Conservation (phyloP, 1,140 invertebrate species). For the Trichonephila clavata region DNA sequence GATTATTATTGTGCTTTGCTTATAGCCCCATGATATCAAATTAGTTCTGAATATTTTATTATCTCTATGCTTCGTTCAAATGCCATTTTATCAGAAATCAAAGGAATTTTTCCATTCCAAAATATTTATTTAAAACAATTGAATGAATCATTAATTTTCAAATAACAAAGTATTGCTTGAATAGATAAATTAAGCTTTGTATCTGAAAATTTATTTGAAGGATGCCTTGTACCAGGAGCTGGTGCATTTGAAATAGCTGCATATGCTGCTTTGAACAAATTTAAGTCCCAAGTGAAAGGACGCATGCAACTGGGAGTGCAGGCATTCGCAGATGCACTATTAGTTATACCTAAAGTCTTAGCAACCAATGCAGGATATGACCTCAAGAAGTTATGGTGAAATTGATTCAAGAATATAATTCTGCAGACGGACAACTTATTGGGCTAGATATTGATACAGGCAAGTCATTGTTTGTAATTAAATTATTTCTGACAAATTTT, state of each 20-base stretch:
- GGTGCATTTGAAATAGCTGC: conserved; percentile 98
- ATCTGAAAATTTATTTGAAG: conserved; percentile 78
- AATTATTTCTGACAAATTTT: no score
- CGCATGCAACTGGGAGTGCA: conserved; percentile 95
- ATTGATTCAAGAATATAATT: conserved; percentile 90
- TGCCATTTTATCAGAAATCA: no score
- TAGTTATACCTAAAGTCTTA: conserved; percentile 97
- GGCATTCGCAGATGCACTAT: conserved; percentile 96
- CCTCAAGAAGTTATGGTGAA: conserved; percentile 97
- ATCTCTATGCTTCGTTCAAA: no score
- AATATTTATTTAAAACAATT: no score
- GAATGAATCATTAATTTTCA: no score
- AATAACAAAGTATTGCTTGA: no score
- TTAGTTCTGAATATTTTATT: no score
- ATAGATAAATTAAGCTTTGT: no score
- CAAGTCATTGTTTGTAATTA: conserved; percentile 75
- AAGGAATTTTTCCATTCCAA: no score
- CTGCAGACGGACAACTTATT: conserved; percentile 86
- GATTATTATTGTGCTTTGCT: no score
- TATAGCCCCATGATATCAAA: no score
- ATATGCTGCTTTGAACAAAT: conserved; percentile 89
- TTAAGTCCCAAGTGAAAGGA: conserved; percentile 92
- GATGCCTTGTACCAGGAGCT: conserved; percentile 93
- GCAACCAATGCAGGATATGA: conserved; percentile 97
- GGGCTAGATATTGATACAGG: conserved; percentile 95